Evolutionary conservation across 2,113 vertebrate species (phyloP).

Genomic region (Erpornis zantholeuca): DNA sequence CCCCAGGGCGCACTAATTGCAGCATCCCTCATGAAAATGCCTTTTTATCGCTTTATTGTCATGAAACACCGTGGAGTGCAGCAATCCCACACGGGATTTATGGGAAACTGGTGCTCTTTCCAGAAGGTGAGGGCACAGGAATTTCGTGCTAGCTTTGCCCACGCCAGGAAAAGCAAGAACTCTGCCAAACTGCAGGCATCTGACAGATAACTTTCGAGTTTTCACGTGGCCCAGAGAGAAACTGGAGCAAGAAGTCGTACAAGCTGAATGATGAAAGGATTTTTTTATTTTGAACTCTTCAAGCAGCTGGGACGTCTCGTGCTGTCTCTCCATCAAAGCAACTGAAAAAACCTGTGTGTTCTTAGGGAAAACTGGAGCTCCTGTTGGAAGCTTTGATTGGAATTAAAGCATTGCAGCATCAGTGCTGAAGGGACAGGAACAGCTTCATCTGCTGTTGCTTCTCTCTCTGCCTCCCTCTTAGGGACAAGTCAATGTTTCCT

Average conservation of each 20-base stretch:
- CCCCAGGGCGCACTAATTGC: background rate
- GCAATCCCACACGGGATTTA: background rate
- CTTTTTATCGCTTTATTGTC: fast-evolving
- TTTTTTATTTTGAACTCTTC: background rate
- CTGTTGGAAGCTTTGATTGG: background rate
- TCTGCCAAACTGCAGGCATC: background rate
- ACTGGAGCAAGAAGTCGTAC: background rate
- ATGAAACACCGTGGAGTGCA: background rate
- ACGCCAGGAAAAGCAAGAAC: background rate
- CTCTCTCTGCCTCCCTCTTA: background rate
- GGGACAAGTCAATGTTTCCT: background rate
- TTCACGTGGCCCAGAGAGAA: background rate
- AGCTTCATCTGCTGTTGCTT: background rate
- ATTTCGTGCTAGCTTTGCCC: fast-evolving
- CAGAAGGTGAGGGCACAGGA: background rate
- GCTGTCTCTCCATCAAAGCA: background rate
- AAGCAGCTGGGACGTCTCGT: background rate
- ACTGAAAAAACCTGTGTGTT: background rate
- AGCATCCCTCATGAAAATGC: background rate
- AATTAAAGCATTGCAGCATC: background rate
- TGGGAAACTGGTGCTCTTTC: background rate
- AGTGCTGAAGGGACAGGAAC: background rate
- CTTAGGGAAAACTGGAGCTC: background rate
- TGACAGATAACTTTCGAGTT: background rate
- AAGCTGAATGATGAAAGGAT: background rate